A percentile compares a stretch with the other conserved stretches of the same genome.
These are phyloP conservation scores for Nymphalis polychloros DNA, from an alignment of 2,888 invertebrate genomes.

Conservation along the genomic window DNA sequence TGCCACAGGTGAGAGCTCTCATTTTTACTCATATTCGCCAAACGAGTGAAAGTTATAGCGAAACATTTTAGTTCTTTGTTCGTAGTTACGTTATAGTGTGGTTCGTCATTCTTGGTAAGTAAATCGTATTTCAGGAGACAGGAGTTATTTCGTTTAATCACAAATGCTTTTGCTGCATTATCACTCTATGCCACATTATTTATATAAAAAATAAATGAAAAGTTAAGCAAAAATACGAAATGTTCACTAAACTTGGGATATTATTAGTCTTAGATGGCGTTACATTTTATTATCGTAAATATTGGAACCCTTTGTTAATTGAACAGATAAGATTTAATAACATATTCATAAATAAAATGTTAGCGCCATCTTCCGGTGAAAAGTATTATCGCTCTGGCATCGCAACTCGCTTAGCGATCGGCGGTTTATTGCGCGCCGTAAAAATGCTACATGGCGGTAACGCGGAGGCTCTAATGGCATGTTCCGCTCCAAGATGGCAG, in stretches of 20 bases:
- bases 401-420: conserved; percentile 40
- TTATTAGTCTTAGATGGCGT: conserved; percentile 36
- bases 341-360: neutral
- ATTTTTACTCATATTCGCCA: neutral
- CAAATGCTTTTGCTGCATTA: conserved; percentile 44
- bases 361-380: conserved; percentile 42
- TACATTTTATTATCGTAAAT: conserved; percentile 11
- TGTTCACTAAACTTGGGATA: conserved; percentile 26
- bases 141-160: conserved; percentile 11
- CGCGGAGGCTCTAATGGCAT: conserved; percentile 62
- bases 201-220: conserved; percentile 3
- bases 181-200: conserved; percentile 28
- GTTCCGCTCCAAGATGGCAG: conserved; percentile 80
- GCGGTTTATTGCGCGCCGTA: conserved; percentile 1
- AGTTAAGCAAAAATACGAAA: conserved; percentile 14
- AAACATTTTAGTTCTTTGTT: conserved; percentile 5
- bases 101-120: conserved; percentile 30
- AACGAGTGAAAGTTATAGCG: conserved; percentile 2
- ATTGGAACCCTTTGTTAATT: neutral
- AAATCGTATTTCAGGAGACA: conserved; percentile 7
- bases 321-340: neutral
- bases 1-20: conserved; percentile 70
- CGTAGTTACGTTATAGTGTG: conserved; percentile 5
- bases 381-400: conserved; percentile 28
- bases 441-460: conserved; percentile 47